These are phyloP conservation scores for Thinocorus orbignyianus DNA, from an alignment of 2,113 vertebrate species.

Conservation along the genomic window DNA sequence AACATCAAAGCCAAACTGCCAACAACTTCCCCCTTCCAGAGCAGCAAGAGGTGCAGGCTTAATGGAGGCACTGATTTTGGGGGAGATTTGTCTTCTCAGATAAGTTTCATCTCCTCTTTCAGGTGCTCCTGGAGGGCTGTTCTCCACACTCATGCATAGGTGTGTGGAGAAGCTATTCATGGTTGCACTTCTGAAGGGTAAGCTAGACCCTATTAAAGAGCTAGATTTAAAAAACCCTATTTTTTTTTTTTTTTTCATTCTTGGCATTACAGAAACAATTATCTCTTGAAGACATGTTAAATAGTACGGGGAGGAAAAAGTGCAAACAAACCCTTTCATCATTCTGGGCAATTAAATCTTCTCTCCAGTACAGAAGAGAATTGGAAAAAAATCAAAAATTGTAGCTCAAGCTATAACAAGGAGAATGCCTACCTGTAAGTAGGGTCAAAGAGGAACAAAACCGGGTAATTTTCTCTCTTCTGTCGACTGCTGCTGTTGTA, in stretches of 20 bases:
- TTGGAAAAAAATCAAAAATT: background rate
- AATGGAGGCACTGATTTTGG: fast-evolving
- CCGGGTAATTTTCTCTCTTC: background rate
- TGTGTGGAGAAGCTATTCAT: background rate
- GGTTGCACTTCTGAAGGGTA: background rate
- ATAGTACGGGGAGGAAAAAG: background rate
- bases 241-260: background rate
- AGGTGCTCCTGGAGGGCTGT: background rate
- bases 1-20: background rate
- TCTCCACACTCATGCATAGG: background rate
- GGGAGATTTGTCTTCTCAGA: background rate
- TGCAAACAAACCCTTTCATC: background rate
- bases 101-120: background rate
- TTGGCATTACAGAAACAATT: background rate
- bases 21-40: background rate
- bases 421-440: background rate
- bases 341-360: background rate
- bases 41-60: background rate
- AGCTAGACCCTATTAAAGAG: background rate
- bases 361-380: background rate
- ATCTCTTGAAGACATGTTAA: background rate
- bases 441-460: background rate
- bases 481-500: background rate
- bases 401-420: background rate
- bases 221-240: background rate